Percentiles rank a stretch among this genome's conserved stretches.
phyloP scores from a whole-genome alignment of 2,888 invertebrate species.

The Cataglyphis altisquamis region DNA sequence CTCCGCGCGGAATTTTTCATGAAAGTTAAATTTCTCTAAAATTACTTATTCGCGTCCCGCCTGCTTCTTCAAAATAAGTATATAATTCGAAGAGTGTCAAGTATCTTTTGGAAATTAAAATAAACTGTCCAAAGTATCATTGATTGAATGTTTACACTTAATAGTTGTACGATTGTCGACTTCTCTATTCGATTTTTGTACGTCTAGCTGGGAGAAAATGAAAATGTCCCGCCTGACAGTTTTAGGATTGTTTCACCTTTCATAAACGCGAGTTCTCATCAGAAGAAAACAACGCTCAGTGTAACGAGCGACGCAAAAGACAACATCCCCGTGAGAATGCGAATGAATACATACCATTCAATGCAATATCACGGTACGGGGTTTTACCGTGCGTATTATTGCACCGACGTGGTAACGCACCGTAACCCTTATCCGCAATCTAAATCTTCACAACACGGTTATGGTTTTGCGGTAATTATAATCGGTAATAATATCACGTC shows the following conservation, averaged over 20 bases:
- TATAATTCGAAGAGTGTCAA: slow-evolving; percentile 71
- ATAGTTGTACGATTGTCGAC: slow-evolving; percentile 13
- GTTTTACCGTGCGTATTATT: slow-evolving; percentile 24
- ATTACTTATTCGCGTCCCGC: slow-evolving; percentile 71
- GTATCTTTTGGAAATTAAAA: slow-evolving; percentile 28
- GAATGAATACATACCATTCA: slow-evolving; percentile 73
- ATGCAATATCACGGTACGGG: slow-evolving; percentile 68
- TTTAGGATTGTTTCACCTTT: slow-evolving; percentile 1
- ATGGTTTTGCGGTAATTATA: slow-evolving; percentile 76
- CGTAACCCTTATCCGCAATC: slow-evolving; percentile 72
- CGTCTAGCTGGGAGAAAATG: slow-evolving; percentile 14
- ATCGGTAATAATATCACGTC: slow-evolving; percentile 67
- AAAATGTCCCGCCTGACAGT: slow-evolving; percentile 5
- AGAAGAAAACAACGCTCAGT: slow-evolving; percentile 41
- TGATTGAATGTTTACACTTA: not conserved
- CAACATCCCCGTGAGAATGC: slow-evolving; percentile 76
- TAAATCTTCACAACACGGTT: slow-evolving; percentile 75
- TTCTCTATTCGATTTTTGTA: not conserved
- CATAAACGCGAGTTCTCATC: slow-evolving; percentile 30
- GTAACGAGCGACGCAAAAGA: slow-evolving; percentile 58
- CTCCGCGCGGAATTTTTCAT: slow-evolving; percentile 71
- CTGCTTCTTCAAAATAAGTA: slow-evolving; percentile 63
- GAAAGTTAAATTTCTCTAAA: slow-evolving; percentile 73
- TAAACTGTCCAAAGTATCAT: not conserved
- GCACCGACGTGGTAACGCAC: slow-evolving; percentile 28